Evolutionary conservation across 2,888 invertebrate species (phyloP), one percentile per base, ranked within the genome.

Genomic region (Hemithea aestivaria): DNA sequence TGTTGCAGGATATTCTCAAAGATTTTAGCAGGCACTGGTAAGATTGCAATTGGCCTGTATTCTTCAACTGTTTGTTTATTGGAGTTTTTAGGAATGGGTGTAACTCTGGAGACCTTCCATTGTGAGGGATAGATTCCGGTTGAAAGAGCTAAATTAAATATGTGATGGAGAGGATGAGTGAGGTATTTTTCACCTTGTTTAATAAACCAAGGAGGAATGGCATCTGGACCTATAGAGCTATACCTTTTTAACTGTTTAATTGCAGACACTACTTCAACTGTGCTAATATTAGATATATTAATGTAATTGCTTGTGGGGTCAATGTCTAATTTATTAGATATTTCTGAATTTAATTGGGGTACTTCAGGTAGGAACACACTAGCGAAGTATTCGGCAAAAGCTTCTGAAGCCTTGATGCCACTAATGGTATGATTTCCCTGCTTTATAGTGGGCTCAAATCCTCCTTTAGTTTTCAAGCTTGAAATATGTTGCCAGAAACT

Each of bases 401-500:
- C 31, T 7, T 37, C 20, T 1, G 37, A 8, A 5, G 37, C 37
- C 7, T 11, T 16, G 0, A 10, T 6, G 0, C 30, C 36, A 16
- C 10, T 10, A 8, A 25, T 22, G 1, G 22, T 21, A 4, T n/a
- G 7, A 7, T 22, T 26, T 22, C 30, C 8, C 9, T 33, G 33
- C 1, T 10, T 33, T 1, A 39, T 20, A 1, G 0, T 12, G 5
- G 38, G 33, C 12, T 33, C 38, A 20, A 39, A 39, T 7, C 39
- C 25, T 5, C 30, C 30, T 10, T 31, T 31, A 1, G 22, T 23
- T 8, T 12, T 20, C 12, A 31, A 22, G n/a, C 24, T 29, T 1
- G 28, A 21, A 4, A 34, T n/a, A 20, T 34, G 26, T 6, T 6
- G 26, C 29, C 39, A 29, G 3, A 39, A 39, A 10, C n/a, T 20